Evolutionary conservation across 2,888 invertebrate genomes (phyloP), one percentile per base, ranked within the genome.

Genomic region (Hirudinaria manillensis): DNA sequence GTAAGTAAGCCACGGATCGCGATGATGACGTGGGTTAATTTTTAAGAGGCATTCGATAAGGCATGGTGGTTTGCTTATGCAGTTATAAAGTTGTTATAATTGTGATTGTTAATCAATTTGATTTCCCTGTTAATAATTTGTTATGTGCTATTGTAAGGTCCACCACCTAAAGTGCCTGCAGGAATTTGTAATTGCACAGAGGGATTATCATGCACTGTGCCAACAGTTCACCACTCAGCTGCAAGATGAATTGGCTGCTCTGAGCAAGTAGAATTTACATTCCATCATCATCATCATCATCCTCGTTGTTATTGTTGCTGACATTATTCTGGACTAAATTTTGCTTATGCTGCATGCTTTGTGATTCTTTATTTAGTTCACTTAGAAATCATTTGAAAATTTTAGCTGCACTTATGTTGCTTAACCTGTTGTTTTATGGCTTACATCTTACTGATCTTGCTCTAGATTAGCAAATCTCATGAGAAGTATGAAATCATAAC

Each of bases 111-210:
- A 56, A 56, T 56, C 13, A 56, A 19, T 10, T 3, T 61, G 61
- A 19, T 56, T 56, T 24, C 21, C 29, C 61, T 27, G 10, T 16
- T 61, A 29, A 24, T 27, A 16, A 61, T 27, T 27, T 19, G 10
- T 61, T 61, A 16, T 6, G 2, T 61, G 61, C 61, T 19, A 61
- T 68, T 27, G 55, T 0, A 81, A 88, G 88, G 91, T 92, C 16
- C 90, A 91, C 76, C 94, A 94, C 84, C 87, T 93, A 79, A 89
- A 92, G 56, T 92, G 92, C 86, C 87, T 94, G 77, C 91, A 92
- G 81, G 93, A 94, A 80, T 92, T 93, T 82, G 91, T 92, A 16
- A 93, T 93, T 83, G 90, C 92, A 2, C 94, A 94, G 87, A 90
- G 91, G 76, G 89, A 91, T 72, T 93, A 91, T 85, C 92, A 91